Evolutionary conservation across 1,140 invertebrate species (phyloP).

Genomic region (Zaprionus lachaisei): DNA sequence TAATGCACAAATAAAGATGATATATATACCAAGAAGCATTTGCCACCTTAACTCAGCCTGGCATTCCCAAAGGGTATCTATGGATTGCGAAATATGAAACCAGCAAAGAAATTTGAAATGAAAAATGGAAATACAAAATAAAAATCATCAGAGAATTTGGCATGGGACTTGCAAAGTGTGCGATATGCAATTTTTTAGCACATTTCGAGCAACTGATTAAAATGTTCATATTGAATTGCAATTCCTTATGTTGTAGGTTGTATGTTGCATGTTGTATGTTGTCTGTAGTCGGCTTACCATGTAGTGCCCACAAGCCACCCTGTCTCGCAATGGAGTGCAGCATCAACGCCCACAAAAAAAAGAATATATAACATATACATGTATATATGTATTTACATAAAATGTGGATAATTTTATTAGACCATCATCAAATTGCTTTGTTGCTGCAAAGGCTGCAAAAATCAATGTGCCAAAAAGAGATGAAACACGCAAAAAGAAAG

Average conservation of each 20-base stretch:
- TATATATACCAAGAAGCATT: too few species aligned
- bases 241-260: not conserved
- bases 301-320: not conserved
- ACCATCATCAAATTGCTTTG: constrained; percentile 55
- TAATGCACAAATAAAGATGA: too few species aligned
- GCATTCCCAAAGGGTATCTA: too few species aligned
- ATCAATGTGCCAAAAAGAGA: constrained; percentile 31
- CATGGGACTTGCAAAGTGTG: constrained; percentile 42
- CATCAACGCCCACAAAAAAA: not conserved
- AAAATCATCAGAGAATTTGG: constrained; percentile 6
- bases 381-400: not conserved
- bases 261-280: not conserved
- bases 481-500: not conserved
- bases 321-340: not conserved
- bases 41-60: too few species aligned
- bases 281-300: not conserved
- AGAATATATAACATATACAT: not conserved
- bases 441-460: constrained; percentile 11
- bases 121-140: not conserved
- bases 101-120: not conserved
- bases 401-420: constrained; percentile 62
- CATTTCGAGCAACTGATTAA: constrained; percentile 2
- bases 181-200: constrained; percentile 49
- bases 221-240: not conserved
- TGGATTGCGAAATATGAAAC: not conserved